These are phyloP conservation scores for Trachelus iudaicus DNA, from an alignment of 2,888 invertebrate species.

Conservation along the genomic window DNA sequence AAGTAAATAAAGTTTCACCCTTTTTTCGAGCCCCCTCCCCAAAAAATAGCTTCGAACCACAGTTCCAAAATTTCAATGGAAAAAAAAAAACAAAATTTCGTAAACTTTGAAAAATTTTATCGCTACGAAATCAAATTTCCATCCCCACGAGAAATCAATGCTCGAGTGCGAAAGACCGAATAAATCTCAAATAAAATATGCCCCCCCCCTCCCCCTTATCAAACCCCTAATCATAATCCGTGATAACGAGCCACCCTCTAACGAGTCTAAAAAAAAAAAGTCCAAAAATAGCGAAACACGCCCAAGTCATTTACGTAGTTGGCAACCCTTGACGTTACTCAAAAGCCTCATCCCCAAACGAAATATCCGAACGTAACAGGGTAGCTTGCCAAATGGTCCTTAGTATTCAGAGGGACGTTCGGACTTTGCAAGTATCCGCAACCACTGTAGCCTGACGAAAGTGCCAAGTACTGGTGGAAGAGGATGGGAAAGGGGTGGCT, in stretches of 20 bases:
- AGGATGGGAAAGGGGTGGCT: background rate
- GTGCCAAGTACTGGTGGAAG: constrained; percentile 49
- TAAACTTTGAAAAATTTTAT: too few relatives aligned
- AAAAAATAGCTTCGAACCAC: too few relatives aligned
- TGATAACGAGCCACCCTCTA: background rate
- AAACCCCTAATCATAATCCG: background rate
- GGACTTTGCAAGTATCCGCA: constrained; percentile 53
- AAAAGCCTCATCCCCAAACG: background rate
- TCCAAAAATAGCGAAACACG: background rate
- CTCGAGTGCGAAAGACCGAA: background rate
- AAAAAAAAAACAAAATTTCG: too few relatives aligned
- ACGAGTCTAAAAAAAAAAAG: background rate
- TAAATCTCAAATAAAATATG: background rate
- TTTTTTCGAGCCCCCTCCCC: too few relatives aligned
- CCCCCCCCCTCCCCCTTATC: too few relatives aligned
- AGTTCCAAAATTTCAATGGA: too few relatives aligned
- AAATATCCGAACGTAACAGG: constrained; percentile 14
- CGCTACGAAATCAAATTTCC: too few relatives aligned
- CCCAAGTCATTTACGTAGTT: background rate
- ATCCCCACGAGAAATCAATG: background rate
- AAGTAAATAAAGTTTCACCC: background rate
- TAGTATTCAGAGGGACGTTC: constrained; percentile 53
- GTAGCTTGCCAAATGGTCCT: constrained; percentile 56
- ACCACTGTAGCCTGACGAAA: constrained; percentile 51
- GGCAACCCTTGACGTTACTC: background rate